These are phyloP conservation scores for Sisor rabdophorus DNA, from an alignment of 2,113 vertebrate species.

Conservation along the genomic window DNA sequence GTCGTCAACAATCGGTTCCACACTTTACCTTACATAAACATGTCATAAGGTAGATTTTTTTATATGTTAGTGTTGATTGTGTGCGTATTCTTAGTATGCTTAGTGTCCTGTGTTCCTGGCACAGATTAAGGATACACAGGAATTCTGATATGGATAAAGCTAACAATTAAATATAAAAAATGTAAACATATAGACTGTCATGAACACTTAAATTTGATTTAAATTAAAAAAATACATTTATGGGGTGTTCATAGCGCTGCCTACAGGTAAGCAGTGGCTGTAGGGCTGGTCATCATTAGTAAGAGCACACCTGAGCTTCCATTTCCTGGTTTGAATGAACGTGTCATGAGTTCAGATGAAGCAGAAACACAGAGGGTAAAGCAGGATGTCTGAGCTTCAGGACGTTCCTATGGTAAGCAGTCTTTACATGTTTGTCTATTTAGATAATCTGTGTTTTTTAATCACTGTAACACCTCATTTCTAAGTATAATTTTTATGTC, in stretches of 20 bases:
- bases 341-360: constrained; percentile 21
- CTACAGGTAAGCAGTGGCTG: constrained; percentile 24
- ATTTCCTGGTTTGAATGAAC: constrained; percentile 49
- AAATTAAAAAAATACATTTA: background rate
- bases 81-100: background rate
- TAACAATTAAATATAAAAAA: background rate
- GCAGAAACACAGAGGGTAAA: constrained; percentile 8
- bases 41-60: background rate
- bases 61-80: background rate
- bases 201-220: background rate
- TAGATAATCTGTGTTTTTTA: background rate
- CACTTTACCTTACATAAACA: background rate
- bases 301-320: constrained; percentile 30
- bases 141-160: background rate
- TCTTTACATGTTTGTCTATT: background rate
- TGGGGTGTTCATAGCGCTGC: background rate
- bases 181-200: background rate
- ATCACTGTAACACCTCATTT: background rate
- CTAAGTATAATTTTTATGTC: no score
- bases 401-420: constrained; percentile 64
- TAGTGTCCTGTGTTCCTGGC: background rate
- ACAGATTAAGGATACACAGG: background rate
- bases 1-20: no score
- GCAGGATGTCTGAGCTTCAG: constrained; percentile 57
- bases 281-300: constrained; percentile 29